A percentile compares a stretch with the other conserved stretches of the same genome.
Conservation (phyloP, 2,797 vertebrate genomes). For the Semotilus atromaculatus region DNA sequence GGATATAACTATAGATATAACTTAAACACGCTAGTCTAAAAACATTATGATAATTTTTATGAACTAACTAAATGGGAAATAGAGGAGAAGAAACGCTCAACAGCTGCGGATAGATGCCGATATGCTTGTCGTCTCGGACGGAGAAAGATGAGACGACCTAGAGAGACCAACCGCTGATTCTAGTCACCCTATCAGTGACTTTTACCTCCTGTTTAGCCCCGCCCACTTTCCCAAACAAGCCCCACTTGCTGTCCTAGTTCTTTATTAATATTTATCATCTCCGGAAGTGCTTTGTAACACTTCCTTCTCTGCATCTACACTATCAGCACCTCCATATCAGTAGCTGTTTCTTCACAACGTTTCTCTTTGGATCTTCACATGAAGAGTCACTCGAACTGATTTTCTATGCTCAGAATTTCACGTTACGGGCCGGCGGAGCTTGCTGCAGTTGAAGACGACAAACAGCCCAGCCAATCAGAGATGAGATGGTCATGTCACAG, state of each 20-base stretch:
- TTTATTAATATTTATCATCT: conserved; percentile 14
- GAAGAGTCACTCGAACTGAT: background rate
- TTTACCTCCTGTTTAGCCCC: conserved; percentile 42
- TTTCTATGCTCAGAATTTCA: background rate
- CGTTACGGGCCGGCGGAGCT: background rate
- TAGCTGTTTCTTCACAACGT: background rate
- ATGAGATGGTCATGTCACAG: background rate
- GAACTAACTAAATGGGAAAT: conserved; percentile 56
- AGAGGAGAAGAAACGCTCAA: background rate
- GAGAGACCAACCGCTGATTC: conserved; percentile 15
- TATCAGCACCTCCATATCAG: conserved; percentile 26
- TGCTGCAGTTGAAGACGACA: background rate
- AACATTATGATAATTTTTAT: conserved; percentile 47
- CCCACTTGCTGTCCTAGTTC: conserved; percentile 9
- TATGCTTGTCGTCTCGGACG: background rate
- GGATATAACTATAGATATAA: conserved; percentile 33
- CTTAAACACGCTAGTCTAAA: conserved; percentile 48
- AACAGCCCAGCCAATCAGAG: background rate
- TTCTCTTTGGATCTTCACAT: conserved; percentile 10
- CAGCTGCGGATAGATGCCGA: background rate
- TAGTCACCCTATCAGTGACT: background rate
- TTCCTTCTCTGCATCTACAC: background rate
- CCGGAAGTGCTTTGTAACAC: conserved; percentile 24
- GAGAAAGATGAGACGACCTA: background rate
- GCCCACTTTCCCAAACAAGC: background rate